These are phyloP conservation scores for Xestia xanthographa DNA, from an alignment of 2,888 invertebrate genomes.

Conservation along the genomic window DNA sequence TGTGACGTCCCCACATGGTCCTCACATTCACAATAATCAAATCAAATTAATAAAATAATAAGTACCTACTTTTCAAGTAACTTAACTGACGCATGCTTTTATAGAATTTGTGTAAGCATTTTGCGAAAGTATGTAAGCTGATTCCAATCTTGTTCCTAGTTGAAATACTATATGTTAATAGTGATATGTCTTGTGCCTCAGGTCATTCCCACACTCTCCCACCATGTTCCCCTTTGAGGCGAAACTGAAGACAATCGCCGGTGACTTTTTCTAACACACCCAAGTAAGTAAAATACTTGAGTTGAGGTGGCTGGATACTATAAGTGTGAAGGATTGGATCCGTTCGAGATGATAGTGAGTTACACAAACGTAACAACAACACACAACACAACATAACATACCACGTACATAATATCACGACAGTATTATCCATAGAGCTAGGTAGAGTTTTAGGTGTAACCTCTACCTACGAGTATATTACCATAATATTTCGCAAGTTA, in stretches of 20 bases:
- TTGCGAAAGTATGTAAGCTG: not conserved
- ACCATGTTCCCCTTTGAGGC: slow-evolving; percentile 67
- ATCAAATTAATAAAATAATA: too few species aligned
- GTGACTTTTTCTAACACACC: slow-evolving; percentile 70
- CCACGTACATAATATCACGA: not conserved
- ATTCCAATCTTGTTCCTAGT: not conserved
- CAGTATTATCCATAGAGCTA: not conserved
- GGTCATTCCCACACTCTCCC: slow-evolving; percentile 66
- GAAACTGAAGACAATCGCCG: slow-evolving; percentile 65
- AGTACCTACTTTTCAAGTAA: too few species aligned
- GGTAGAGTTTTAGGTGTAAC: too few species aligned
- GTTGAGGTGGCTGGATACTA: slow-evolving; percentile 42
- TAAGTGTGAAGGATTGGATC: not conserved
- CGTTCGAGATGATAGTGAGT: slow-evolving; percentile 22
- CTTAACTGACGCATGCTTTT: not conserved
- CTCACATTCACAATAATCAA: too few species aligned
- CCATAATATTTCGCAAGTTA: not conserved
- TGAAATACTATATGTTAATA: not conserved
- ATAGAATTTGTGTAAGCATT: not conserved
- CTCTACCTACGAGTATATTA: too few species aligned
- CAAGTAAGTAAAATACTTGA: slow-evolving; percentile 66
- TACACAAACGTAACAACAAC: too few species aligned
- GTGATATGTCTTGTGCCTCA: not conserved
- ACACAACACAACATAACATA: too few species aligned
- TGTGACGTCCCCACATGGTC: too few species aligned